phyloP scores from a whole-genome alignment of 2,113 vertebrate species.

The Mionectes macconnelli region DNA sequence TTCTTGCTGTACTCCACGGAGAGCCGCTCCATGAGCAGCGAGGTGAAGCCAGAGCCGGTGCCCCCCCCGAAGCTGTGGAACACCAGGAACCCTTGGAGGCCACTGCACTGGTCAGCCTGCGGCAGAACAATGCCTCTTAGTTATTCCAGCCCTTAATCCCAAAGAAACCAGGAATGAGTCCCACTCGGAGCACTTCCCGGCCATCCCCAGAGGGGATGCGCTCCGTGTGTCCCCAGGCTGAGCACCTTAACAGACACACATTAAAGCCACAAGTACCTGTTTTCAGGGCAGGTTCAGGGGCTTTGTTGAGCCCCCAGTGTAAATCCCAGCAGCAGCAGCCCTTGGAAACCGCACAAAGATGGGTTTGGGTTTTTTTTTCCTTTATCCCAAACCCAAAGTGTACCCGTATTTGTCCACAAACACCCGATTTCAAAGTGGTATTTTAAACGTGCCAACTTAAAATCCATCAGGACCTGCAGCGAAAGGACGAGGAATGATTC shows the following conservation, averaged over 20 bases:
- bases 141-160: not conserved
- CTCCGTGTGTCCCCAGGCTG: rapidly evolving
- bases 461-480: not conserved
- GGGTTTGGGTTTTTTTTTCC: too few relatives aligned
- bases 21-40: conserved; percentile 61
- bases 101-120: conserved; percentile 69
- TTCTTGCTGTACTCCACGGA: conserved; percentile 77
- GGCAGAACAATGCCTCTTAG: not conserved
- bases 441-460: not conserved
- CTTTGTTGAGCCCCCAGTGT: not conserved
- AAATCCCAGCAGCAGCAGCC: not conserved
- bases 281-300: not conserved
- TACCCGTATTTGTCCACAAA: rapidly evolving
- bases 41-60: conserved; percentile 68
- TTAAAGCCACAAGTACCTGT: rapidly evolving
- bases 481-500: not conserved
- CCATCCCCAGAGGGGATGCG: not conserved
- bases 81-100: conserved; percentile 69
- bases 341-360: not conserved
- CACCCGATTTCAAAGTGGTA: rapidly evolving
- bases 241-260: rapidly evolving
- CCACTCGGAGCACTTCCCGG: not conserved
- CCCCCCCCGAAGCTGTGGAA: conserved; percentile 71
- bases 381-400: too few relatives aligned
- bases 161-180: not conserved